These are phyloP conservation scores for Dyspetes luteomarginatus DNA, from an alignment of 2,888 invertebrate species.

Conservation along the genomic window DNA sequence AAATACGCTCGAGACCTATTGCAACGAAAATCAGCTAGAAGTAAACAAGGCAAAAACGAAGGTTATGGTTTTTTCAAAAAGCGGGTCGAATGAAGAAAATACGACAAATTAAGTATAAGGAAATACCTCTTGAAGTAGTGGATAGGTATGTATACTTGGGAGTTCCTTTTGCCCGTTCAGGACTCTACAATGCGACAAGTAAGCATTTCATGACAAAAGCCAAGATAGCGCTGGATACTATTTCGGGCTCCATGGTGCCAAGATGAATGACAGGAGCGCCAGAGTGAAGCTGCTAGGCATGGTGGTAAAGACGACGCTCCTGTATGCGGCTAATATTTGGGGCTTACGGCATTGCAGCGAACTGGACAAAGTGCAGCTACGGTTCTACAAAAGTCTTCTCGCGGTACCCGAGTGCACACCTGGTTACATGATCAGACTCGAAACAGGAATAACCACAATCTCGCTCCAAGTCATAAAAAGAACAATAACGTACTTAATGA, in stretches of 20 bases:
- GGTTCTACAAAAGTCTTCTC: slow-evolving; percentile 21
- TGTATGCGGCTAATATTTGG: slow-evolving; percentile 20
- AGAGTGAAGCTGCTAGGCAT: background rate
- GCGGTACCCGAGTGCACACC: slow-evolving; percentile 19
- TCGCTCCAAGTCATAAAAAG: background rate
- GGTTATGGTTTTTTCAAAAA: slow-evolving; percentile 49
- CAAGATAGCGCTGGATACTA: slow-evolving; percentile 7
- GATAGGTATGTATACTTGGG: slow-evolving; percentile 51
- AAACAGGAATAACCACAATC: slow-evolving; percentile 4
- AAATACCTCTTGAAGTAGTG: slow-evolving; percentile 21
- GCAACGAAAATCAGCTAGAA: slow-evolving; percentile 25
- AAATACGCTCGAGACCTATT: slow-evolving; percentile 9
- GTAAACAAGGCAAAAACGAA: background rate
- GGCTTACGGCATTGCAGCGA: slow-evolving; percentile 26
- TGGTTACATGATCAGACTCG: slow-evolving; percentile 22
- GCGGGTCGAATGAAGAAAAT: slow-evolving; percentile 16
- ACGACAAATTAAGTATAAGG: slow-evolving; percentile 32
- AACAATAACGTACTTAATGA: background rate
- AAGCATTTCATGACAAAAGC: slow-evolving; percentile 14
- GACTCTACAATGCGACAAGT: background rate
- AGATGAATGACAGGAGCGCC: background rate
- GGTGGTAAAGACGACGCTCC: slow-evolving; percentile 16
- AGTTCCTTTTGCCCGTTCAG: slow-evolving; percentile 31
- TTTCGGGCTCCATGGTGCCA: slow-evolving; percentile 5
- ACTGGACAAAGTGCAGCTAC: slow-evolving; percentile 7